phyloP scores from a whole-genome alignment of 2,888 invertebrate genomes.

The Amphipoea lucens region DNA sequence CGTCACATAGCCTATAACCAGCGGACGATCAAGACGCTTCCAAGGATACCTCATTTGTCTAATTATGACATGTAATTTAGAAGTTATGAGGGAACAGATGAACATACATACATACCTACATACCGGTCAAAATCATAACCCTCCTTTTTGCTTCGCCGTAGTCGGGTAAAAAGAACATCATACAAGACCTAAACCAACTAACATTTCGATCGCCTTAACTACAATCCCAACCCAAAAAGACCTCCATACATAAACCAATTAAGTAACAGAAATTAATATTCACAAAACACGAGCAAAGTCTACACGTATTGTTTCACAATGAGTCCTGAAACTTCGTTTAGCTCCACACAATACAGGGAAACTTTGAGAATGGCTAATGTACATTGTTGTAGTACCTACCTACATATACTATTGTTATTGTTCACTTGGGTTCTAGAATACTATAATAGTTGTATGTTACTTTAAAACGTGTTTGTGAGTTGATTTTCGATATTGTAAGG shows the following conservation, averaged over 20 bases:
- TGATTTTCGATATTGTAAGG: slow-evolving; percentile 5
- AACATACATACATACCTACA: too few species aligned
- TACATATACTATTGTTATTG: slow-evolving; percentile 16
- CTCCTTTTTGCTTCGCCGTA: too few species aligned
- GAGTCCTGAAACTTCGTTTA: slow-evolving; percentile 21
- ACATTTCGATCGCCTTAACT: not conserved
- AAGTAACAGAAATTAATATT: slow-evolving; percentile 41
- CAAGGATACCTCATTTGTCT: too few species aligned
- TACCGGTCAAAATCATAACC: too few species aligned
- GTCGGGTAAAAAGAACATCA: not conserved
- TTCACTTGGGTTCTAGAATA: slow-evolving; percentile 6
- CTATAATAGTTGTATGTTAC: slow-evolving; percentile 9
- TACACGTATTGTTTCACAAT: slow-evolving; percentile 46
- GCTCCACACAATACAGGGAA: slow-evolving; percentile 39
- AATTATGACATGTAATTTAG: too few species aligned
- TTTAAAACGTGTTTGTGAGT: slow-evolving; percentile 7
- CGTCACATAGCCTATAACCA: too few species aligned
- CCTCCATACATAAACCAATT: slow-evolving; percentile 15
- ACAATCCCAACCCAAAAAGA: slow-evolving; percentile 7
- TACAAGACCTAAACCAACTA: not conserved
- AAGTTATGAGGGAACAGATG: too few species aligned
- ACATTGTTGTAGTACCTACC: too few species aligned
- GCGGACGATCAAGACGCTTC: too few species aligned
- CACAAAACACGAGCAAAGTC: slow-evolving; percentile 33
- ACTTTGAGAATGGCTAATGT: slow-evolving; percentile 29